A percentile compares a stretch with the other conserved stretches of the same genome.
Evolutionary conservation across 1,140 invertebrate genomes (phyloP).

Genomic region (Papilio helenus): DNA sequence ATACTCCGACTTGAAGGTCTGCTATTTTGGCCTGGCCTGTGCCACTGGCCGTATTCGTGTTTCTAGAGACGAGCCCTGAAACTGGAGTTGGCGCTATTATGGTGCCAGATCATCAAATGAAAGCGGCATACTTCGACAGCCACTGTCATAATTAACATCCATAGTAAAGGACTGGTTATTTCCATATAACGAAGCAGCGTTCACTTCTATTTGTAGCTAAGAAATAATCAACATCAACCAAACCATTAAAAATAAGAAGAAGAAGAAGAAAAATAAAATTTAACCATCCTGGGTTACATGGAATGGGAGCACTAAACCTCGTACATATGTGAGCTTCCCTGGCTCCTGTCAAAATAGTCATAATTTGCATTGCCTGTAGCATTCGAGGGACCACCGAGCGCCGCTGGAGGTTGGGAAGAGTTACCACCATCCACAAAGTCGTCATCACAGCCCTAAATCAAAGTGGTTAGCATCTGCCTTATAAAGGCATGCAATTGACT

Average conservation of each 20-base stretch:
- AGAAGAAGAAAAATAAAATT: not conserved
- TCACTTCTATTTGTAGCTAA: not conserved
- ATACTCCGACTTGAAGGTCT: no score
- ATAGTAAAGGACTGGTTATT: slow-evolving; percentile 4
- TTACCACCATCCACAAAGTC: no score
- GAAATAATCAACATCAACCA: slow-evolving; percentile 4
- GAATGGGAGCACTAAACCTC: not conserved
- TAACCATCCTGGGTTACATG: not conserved
- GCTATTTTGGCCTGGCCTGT: not conserved
- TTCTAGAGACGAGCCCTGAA: not conserved
- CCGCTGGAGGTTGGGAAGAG: no score
- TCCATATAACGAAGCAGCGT: not conserved
- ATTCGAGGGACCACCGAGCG: no score
- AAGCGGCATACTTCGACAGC: not conserved
- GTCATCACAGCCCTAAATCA: no score
- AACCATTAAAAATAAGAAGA: slow-evolving; percentile 5
- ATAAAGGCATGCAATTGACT: no score
- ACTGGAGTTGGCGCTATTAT: not conserved
- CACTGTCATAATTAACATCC: not conserved
- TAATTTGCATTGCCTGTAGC: no score
- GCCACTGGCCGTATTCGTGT: not conserved
- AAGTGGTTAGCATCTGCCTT: no score
- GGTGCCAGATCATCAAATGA: not conserved
- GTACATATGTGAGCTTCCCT: no score
- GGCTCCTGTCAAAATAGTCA: no score